phyloP scores from a whole-genome alignment of 2,888 invertebrate genomes.

The Spisula solida region DNA sequence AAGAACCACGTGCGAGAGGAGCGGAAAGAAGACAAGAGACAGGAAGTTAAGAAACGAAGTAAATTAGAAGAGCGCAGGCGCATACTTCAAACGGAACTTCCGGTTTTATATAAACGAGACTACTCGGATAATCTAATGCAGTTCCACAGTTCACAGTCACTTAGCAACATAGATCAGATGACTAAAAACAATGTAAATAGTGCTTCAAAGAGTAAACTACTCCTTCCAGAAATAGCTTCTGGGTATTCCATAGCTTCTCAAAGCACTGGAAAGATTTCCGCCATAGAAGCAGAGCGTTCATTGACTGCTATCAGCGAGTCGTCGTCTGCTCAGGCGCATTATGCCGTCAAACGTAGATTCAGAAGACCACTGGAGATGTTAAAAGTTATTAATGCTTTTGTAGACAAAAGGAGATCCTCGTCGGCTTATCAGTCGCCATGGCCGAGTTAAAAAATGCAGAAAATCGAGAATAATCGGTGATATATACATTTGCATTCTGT shows the following conservation, averaged over 20 bases:
- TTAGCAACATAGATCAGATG: not conserved
- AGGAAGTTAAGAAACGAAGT: conserved; percentile 75
- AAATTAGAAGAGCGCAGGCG: conserved; percentile 77
- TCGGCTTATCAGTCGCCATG: not conserved
- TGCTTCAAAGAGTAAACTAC: not conserved
- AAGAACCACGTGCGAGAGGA: conserved; percentile 79
- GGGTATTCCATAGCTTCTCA: not conserved
- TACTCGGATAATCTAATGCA: conserved; percentile 63
- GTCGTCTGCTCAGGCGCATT: not conserved
- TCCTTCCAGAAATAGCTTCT: conserved; percentile 44
- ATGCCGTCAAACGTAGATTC: not conserved
- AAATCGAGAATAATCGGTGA: too few relatives aligned
- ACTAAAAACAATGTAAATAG: conserved; percentile 13
- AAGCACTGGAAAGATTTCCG: not conserved
- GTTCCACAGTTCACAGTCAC: conserved; percentile 51
- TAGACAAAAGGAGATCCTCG: not conserved
- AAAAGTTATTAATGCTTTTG: not conserved
- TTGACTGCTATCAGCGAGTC: not conserved
- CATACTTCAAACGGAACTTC: conserved; percentile 74
- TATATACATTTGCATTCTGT: too few relatives aligned
- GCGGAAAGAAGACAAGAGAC: conserved; percentile 76
- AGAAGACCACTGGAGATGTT: conserved; percentile 11
- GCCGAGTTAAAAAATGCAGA: too few relatives aligned
- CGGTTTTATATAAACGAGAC: conserved; percentile 57
- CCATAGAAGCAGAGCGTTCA: not conserved